Evolutionary conservation across 2,797 vertebrate genomes (phyloP).

Genomic region (Sebastes nivosus): DNA sequence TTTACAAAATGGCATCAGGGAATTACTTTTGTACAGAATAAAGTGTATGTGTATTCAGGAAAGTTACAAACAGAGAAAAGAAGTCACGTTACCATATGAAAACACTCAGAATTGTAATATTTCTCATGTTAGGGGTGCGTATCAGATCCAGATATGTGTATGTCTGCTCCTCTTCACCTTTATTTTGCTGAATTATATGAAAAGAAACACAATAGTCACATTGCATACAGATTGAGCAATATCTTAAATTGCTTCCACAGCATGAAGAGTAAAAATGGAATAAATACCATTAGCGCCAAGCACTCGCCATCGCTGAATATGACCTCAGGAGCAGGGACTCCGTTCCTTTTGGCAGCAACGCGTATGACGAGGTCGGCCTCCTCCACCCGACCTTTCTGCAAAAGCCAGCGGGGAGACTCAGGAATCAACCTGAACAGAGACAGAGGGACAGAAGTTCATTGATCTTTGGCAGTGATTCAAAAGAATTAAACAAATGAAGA

Average conservation of each 20-base stretch:
- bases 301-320: constrained; percentile 30
- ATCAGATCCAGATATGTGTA: constrained; percentile 66
- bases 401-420: constrained; percentile 87
- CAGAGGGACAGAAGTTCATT: neutral
- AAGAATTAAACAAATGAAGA: neutral
- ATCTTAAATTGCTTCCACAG: neutral
- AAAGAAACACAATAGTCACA: constrained; percentile 4
- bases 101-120: constrained; percentile 53
- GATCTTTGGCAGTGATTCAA: neutral
- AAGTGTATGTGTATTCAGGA: neutral
- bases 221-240: neutral
- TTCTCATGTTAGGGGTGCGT: constrained; percentile 59
- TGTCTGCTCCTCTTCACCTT: constrained; percentile 3
- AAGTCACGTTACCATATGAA: constrained; percentile 63
- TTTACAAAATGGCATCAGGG: neutral
- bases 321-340: constrained; percentile 69
- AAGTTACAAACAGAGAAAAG: neutral
- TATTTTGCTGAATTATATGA: constrained; percentile 20
- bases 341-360: constrained; percentile 81
- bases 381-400: constrained; percentile 83
- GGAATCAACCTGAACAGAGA: constrained; percentile 84
- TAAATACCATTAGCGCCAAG: constrained; percentile 15
- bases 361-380: constrained; percentile 86
- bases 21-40: neutral
- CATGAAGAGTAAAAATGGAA: neutral